Percentiles rank a stretch among this genome's conserved stretches.
Conservation (phyloP, 2,797 vertebrate species). For the Pachyuromys duprasi region DNA sequence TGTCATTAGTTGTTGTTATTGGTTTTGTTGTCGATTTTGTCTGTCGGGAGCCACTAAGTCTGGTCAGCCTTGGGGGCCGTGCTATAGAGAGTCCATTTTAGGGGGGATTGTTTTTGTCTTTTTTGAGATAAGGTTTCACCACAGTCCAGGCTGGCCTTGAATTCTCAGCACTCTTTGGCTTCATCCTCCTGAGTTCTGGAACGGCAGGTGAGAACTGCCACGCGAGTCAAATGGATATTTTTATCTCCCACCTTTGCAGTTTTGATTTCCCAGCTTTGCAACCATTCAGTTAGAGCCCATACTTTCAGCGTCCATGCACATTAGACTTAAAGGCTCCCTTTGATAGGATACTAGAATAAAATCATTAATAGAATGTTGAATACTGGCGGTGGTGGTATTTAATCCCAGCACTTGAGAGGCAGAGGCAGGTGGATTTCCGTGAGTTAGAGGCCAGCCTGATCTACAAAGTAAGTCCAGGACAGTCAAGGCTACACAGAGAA, state of each 20-base stretch:
- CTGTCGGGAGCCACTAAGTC: too few species aligned
- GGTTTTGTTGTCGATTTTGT: neutral
- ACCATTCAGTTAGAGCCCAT: conserved; percentile 39
- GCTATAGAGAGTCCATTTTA: neutral
- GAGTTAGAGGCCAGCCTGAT: too few species aligned
- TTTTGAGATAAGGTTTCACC: neutral
- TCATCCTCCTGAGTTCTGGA: neutral
- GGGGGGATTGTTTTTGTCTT: neutral
- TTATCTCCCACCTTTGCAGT: conserved; percentile 39
- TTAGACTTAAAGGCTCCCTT: conserved; percentile 30
- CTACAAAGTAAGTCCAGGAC: too few species aligned
- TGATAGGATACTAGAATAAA: neutral
- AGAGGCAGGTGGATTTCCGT: too few species aligned
- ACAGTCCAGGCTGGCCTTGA: neutral
- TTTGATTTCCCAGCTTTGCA: conserved; percentile 54
- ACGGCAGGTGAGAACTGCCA: neutral
- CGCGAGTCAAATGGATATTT: neutral
- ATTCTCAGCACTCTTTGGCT: neutral
- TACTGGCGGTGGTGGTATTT: neutral
- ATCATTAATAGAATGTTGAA: conserved; percentile 19
- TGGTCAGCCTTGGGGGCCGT: neutral
- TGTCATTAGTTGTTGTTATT: neutral
- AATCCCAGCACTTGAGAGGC: neutral
- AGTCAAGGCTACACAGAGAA: too few species aligned
- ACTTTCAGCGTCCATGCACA: conserved; percentile 36